These are phyloP conservation scores for Rallus limicola DNA, from an alignment of 2,113 vertebrate genomes.

Conservation along the genomic window DNA sequence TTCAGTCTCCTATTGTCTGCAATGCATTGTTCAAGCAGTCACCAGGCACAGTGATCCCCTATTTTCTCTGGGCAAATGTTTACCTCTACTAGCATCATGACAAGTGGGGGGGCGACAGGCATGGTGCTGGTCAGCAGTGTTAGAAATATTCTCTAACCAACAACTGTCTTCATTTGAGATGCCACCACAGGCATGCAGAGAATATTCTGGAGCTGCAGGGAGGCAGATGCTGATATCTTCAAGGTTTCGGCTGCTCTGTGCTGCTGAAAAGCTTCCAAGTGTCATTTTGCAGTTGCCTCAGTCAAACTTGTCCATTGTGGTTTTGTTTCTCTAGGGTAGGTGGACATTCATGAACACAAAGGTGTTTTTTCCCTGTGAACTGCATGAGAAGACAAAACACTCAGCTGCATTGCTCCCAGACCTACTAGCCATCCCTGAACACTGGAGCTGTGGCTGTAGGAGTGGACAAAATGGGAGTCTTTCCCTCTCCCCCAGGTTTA, in stretches of 20 bases:
- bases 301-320: background rate
- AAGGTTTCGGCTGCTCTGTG: background rate
- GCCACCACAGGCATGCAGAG: background rate
- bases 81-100: background rate
- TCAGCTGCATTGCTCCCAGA: background rate
- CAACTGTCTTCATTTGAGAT: background rate
- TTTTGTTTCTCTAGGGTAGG: background rate
- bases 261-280: background rate
- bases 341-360: background rate
- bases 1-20: background rate
- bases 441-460: background rate
- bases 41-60: background rate
- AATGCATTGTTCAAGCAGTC: background rate
- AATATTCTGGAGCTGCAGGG: background rate
- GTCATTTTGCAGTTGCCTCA: background rate
- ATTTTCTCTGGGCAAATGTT: too few species aligned
- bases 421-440: background rate
- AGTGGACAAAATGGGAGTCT: background rate
- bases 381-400: background rate
- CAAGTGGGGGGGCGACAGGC: background rate
- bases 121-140: background rate
- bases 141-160: background rate
- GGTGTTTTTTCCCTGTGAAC: background rate
- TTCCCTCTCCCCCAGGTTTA: background rate
- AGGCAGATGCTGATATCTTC: too few species aligned